Base-by-base conservation (phyloP, 2,888 invertebrate genomes). In the Notodonta dromedarius region DNA sequence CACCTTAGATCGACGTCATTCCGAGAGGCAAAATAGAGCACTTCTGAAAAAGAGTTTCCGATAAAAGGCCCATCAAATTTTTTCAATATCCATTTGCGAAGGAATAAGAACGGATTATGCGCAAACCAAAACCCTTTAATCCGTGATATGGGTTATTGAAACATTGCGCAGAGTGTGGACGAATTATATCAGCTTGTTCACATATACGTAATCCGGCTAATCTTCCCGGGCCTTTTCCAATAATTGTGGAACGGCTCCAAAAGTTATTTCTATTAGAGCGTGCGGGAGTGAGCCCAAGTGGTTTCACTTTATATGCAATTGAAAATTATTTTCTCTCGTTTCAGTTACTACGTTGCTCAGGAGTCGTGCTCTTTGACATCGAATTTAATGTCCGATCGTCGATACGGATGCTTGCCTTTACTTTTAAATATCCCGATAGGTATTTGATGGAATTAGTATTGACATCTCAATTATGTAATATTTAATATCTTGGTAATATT, bases 1-100 rank as follows among this genome's bases (percentile, higher is more conserved):
- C 92, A 89, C 89, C 90, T 91, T 91, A 91, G 92, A 91, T 91
- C 87, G 91, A 85, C 87, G 88, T 90, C 90, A 91, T 91, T 92
- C 80, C 80, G 82, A 86, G 78, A 88, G 84, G 89, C 90, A 88
- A 91, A 93, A 90, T 91, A 91, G 89, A 89, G 86, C 86, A 87
- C 86, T 90, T 85, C 86, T 80, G 82, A 86, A 87, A 89, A 90
- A 90, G 89, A 87, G 83, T 86, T 91, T 88, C 83, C 90, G 86
- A 91, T 88, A 89, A 90, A 87, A 79, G 86, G 80, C 83, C 87
- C 82, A 89, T 88, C 86, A 89, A 89, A 87, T 89, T 88, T 90
- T 89, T 88, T 89, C 90, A 89, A 90, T 90, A 90, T 89, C 90
- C 90, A 90, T 90, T 91, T 88, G 88, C 87, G 84, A 82, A 84